phyloP scores from a whole-genome alignment of 1,140 invertebrate species.

The Chionoecetes opilio region DNA sequence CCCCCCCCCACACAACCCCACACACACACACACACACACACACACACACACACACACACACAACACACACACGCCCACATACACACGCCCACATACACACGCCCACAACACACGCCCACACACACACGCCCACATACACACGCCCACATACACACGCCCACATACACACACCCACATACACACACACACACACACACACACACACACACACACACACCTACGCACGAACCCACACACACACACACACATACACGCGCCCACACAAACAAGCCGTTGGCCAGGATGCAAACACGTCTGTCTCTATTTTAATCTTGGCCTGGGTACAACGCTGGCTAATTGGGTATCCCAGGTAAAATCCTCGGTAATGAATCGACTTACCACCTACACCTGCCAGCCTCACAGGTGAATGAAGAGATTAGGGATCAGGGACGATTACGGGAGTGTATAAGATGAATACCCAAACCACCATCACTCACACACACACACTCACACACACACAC shows the following conservation, averaged over 20 bases:
- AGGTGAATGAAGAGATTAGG: constrained; percentile 5
- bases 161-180: background rate
- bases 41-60: too few relatives aligned
- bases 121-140: too few relatives aligned
- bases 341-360: background rate
- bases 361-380: background rate
- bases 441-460: too few relatives aligned
- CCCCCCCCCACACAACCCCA: too few relatives aligned
- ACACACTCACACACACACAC: too few relatives aligned
- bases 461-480: too few relatives aligned
- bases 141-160: background rate
- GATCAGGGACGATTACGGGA: background rate
- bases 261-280: background rate
- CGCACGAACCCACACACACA: background rate
- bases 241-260: background rate
- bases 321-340: background rate
- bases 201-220: background rate
- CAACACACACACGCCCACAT: too few relatives aligned
- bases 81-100: too few relatives aligned
- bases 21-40: too few relatives aligned
- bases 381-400: background rate
- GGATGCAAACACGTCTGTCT: background rate
- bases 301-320: background rate
- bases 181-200: background rate
- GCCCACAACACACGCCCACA: too few relatives aligned